phyloP scores from a whole-genome alignment of 23 tunicate genomes.

The Corella eumyota region DNA sequence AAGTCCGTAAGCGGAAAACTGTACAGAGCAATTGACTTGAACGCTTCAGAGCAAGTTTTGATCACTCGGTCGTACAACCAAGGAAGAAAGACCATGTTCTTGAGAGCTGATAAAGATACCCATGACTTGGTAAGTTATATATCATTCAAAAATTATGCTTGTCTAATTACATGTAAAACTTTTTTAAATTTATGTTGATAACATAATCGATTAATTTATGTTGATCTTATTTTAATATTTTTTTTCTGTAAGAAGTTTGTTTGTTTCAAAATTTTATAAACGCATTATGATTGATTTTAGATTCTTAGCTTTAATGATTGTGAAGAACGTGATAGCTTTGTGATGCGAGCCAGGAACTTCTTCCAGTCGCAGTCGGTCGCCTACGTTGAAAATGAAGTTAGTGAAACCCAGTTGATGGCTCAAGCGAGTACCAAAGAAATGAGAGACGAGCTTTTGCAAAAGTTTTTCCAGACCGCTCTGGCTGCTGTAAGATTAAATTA shows the following conservation, averaged over 20 bases:
- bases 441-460: conserved; percentile 43
- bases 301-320: conserved; percentile 44
- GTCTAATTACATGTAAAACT: background rate
- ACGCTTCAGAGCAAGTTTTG: conserved; percentile 11
- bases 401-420: conserved; percentile 20
- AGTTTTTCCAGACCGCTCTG: conserved; percentile 46
- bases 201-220: too few species aligned
- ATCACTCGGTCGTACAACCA: conserved; percentile 28
- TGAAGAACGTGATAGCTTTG: conserved; percentile 50
- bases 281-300: conserved; percentile 10
- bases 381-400: conserved; percentile 11
- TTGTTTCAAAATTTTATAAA: background rate
- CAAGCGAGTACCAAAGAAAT: conserved; percentile 54
- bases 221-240: too few species aligned
- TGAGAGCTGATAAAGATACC: conserved; percentile 42
- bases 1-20: conserved; percentile 26
- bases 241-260: background rate
- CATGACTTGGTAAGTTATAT: conserved; percentile 48
- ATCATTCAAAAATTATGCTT: background rate
- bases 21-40: conserved; percentile 28
- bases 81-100: conserved; percentile 17
- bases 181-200: too few species aligned
- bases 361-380: conserved; percentile 8
- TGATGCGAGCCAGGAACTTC: conserved; percentile 11
- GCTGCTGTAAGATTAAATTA: conserved; percentile 37